Conservation (phyloP, 2,797 vertebrate species). For the Smutsia temminckii region DNA sequence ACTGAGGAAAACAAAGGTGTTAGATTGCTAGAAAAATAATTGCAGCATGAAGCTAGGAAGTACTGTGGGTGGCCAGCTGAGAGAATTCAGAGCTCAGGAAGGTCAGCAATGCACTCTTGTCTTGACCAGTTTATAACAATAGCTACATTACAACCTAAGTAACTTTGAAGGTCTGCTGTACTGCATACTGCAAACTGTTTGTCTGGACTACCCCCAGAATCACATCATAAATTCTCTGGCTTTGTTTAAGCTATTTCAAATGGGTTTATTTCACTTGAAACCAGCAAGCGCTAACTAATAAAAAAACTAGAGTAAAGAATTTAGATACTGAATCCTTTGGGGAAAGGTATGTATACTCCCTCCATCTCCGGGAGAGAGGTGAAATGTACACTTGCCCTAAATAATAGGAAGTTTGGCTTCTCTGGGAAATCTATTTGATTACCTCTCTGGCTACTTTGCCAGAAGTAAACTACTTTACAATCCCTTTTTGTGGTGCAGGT, state of each 20-base stretch:
- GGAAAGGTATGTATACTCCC: neutral
- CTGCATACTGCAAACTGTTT: neutral
- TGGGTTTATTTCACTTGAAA: neutral
- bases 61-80: neutral
- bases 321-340: neutral
- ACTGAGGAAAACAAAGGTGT: neutral
- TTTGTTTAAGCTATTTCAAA: neutral
- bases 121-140: neutral
- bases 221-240: neutral
- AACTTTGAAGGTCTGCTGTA: neutral
- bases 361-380: neutral
- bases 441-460: neutral
- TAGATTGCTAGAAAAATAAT: neutral
- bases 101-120: neutral
- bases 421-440: neutral
- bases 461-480: neutral
- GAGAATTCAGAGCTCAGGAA: neutral
- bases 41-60: neutral
- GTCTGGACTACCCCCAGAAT: neutral
- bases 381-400: neutral
- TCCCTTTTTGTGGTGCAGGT: neutral
- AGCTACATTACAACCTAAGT: neutral
- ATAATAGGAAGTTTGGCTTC: neutral
- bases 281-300: neutral
- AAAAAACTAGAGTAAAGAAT: neutral